These are phyloP conservation scores for Iguana delicatissima DNA, from an alignment of 2,797 vertebrate species.

Conservation along the genomic window DNA sequence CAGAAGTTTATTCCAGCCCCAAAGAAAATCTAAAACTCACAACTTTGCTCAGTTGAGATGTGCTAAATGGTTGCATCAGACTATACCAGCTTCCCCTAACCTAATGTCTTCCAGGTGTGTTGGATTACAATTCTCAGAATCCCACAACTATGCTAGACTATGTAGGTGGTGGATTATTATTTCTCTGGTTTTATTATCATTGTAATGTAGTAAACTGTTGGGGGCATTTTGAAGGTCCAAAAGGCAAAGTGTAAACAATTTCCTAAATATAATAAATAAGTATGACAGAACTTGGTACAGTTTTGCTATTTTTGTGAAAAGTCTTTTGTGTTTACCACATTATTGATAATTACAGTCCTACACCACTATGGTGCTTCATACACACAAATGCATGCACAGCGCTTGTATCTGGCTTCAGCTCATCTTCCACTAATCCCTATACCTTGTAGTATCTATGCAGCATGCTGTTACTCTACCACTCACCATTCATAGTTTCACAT, in stretches of 20 bases:
- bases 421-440: not conserved
- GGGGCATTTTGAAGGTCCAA: not conserved
- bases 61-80: not conserved
- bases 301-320: not conserved
- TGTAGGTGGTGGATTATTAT: not conserved
- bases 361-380: not conserved
- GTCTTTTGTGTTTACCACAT: not conserved
- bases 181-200: not conserved
- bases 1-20: not conserved
- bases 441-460: not conserved
- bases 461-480: not conserved
- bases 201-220: not conserved
- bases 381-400: not conserved
- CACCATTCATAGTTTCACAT: not conserved
- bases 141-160: not conserved
- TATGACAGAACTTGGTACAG: not conserved
- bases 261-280: not conserved
- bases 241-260: too few relatives aligned
- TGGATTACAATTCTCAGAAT: not conserved
- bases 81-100: not conserved
- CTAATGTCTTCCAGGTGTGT: not conserved
- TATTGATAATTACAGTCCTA: not conserved
- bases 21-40: not conserved
- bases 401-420: not conserved
- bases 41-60: not conserved